A percentile compares a stretch with the other conserved stretches of the same genome.
These are phyloP conservation scores for Oppia nitens DNA, from an alignment of 1,140 invertebrate genomes.

Conservation along the genomic window DNA sequence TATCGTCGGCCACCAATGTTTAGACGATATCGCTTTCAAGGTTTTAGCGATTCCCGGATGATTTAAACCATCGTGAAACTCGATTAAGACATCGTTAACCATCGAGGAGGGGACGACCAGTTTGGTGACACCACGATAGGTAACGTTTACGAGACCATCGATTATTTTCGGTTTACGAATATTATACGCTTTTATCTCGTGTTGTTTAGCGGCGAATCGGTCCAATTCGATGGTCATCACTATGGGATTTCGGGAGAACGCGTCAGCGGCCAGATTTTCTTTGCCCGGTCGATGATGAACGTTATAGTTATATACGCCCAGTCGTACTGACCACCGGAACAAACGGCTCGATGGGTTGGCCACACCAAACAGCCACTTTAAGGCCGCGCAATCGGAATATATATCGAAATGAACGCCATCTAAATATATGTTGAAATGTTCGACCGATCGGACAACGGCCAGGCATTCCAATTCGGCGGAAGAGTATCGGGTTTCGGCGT, in stretches of 20 bases:
- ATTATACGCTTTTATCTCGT: too few species aligned
- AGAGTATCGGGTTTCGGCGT: constrained; percentile 14
- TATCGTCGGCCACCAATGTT: constrained; percentile 7
- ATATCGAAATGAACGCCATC: constrained; percentile 23
- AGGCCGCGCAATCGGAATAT: constrained; percentile 21
- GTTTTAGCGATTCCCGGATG: background rate
- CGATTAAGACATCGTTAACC: background rate
- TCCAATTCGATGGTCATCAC: too few species aligned
- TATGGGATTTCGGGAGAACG: background rate
- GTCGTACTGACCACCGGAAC: background rate
- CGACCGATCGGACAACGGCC: constrained; percentile 21
- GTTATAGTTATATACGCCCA: background rate
- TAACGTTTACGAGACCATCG: background rate
- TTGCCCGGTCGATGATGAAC: background rate
- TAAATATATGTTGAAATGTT: constrained; percentile 23
- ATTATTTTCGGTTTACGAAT: too few species aligned
- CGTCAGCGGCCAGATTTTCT: background rate
- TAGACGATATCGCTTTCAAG: background rate
- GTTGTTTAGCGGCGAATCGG: too few species aligned
- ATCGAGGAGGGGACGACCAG: background rate
- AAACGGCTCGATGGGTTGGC: background rate
- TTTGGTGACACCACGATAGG: background rate
- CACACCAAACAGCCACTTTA: background rate
- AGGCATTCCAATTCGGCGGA: constrained; percentile 20
- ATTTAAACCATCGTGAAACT: background rate